Conservation (phyloP, 2,113 vertebrate species). For the Electrona antarctica region DNA sequence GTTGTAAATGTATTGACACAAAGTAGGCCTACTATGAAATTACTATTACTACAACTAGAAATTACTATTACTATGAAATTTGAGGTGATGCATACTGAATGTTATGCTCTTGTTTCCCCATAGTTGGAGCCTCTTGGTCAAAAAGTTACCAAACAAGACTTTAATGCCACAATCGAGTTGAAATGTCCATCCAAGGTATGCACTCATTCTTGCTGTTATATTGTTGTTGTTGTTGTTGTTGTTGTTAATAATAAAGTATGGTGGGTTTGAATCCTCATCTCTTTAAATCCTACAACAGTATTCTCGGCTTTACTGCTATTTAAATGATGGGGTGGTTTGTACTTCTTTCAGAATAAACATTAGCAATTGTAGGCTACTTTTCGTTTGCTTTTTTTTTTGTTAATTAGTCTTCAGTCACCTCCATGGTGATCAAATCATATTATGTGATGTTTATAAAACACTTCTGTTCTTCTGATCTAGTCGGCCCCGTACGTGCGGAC, state of each 20-base stretch:
- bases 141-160: constrained; percentile 77
- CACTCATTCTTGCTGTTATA: neutral
- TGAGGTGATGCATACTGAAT: neutral
- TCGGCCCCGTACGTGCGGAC: constrained; percentile 83
- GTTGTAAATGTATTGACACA: too few species aligned
- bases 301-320: too few species aligned
- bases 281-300: too few species aligned
- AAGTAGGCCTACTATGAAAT: too few species aligned
- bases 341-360: neutral
- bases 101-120: constrained; percentile 15
- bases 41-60: too few species aligned
- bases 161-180: constrained; percentile 54
- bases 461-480: constrained; percentile 67
- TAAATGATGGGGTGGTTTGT: neutral
- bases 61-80: too few species aligned
- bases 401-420: neutral
- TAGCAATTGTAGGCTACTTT: too few species aligned
- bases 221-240: neutral
- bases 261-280: too few species aligned
- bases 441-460: neutral
- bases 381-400: too few species aligned
- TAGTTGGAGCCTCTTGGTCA: constrained; percentile 85
- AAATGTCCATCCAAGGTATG: constrained; percentile 84
- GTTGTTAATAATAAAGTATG: neutral
- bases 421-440: neutral